Base-by-base conservation (phyloP, 2,888 invertebrate species). In the Idaea biselata region DNA sequence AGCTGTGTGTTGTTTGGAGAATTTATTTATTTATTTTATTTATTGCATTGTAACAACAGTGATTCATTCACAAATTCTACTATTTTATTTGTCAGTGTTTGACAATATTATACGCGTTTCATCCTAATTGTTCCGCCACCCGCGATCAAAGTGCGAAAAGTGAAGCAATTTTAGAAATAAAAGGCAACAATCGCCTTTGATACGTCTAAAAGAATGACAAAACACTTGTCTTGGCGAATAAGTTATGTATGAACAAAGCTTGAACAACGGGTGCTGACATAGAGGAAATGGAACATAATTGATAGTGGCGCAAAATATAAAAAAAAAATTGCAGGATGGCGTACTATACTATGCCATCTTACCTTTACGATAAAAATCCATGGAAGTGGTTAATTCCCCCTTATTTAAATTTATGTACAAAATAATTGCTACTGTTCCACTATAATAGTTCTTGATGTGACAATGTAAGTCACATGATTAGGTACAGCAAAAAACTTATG, bases 181-280 rank as follows among this genome's bases (percentile, higher is more conserved):
- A 56, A 11, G 56, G 14, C 11, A 18, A 56, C 17, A 18, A 18
- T 56, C 17, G 1, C 68, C 72, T 75, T 75, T 75, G 75, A 75
- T 75, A 74, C 69, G 53, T 55, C 59, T 67, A 70, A 71, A 68
- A 63, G 66, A 70, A 66, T 68, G 68, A 72, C 72, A 73, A 72
- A 73, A 69, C 73, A 65, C 66, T 67, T 66, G 64, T 63, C 66
- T 67, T 66, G 64, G 68, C 69, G 63, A 44, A 44, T 44, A 44
- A 44, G 44, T 44, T 44, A 44, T 44, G 44, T 44, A 44, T 44
- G 44, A 44, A 44, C 44, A 44, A 44, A 44, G 44, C 44, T 44
- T 44, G 44, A 44, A 44, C 11, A 44, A 3, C 14, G 44, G 14
- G 44, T 11, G 11, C 11, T 44, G 14, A 11, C 11, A 44, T 44